Base-by-base conservation (phyloP, 2,113 vertebrate genomes). In the Strigops habroptila region DNA sequence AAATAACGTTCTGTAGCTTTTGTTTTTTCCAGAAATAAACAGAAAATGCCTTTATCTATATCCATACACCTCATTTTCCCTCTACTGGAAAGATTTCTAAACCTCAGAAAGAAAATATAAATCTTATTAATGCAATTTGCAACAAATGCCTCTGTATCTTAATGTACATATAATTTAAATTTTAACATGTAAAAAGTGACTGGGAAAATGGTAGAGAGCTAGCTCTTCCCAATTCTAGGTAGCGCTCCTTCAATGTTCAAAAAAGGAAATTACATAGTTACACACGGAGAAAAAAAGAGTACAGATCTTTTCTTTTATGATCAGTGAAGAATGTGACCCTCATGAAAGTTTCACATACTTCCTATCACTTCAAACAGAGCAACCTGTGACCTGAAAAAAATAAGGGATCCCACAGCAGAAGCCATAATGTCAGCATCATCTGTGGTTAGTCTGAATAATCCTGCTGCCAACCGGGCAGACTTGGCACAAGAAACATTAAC, bases 391-490 rank as follows among this genome's bases (percentile, higher is more conserved):
- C 41, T 44, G 52, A 25, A 64, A 51, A 86, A 75, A 59, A 6
- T 3, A 62, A 39, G 35, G 6, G 22, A 64, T 39, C 17, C 22
- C 21, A 80, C 16, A 74, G 63, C 0, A 76, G 31, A 62, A 65
- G 18, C 27, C 51, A 67, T 15, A 39, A 18, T 6, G 10, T n/a
- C 33, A 0, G 0, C 13, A 57, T 37, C 17, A 65, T 30, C 23
- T 73, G 21, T 10, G 25, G 2, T 88, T 83, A 74, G 21, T 27
- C 18, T 64, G 25, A 90, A 75, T 24, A 90, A 48, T 15, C 21
- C 30, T 35, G 10, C 3, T 68, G 44, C 7, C 21, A 52, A 60
- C 5, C 6, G 44, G 27, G 8, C 9, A 49, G 5, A 8, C 30
- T 55, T 39, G 15, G 39, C 12, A 78, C 8, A 68, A 76, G 4